Evolutionary conservation across 30 jellyfish, hydroid and myxozoan genomes (phyloP), one percentile per base, ranked within the genome.

Genomic region (Pseudorhiza aurosa): DNA sequence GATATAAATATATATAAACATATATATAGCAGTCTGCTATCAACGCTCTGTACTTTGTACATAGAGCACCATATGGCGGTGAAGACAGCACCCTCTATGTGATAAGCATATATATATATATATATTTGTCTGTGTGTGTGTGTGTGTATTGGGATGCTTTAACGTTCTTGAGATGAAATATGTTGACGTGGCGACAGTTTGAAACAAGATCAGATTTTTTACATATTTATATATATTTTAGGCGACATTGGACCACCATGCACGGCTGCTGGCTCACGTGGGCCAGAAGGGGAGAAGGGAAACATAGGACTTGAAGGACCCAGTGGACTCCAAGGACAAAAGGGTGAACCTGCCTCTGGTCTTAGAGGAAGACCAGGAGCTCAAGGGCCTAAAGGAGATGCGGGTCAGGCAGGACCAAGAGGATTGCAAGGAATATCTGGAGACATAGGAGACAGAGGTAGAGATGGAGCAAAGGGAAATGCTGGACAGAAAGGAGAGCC

Each of bases 161-260:
- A n/a, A n/a, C n/a, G n/a, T n/a, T n/a, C n/a, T n/a, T n/a, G n/a
- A n/a, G n/a, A n/a, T n/a, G n/a, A n/a, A n/a, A n/a, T n/a, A n/a
- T n/a, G n/a, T n/a, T n/a, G n/a, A n/a, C n/a, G n/a, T n/a, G n/a
- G n/a, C n/a, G n/a, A n/a, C n/a, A n/a, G n/a, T n/a, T n/a, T n/a
- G n/a, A n/a, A n/a, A n/a, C n/a, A n/a, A n/a, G n/a, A n/a, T n/a
- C n/a, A n/a, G n/a, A n/a, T n/a, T n/a, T n/a, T n/a, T n/a, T n/a
- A n/a, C n/a, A n/a, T n/a, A n/a, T n/a, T n/a, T n/a, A n/a, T n/a
- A n/a, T n/a, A n/a, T n/a, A n/a, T n/a, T n/a, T n/a, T n/a, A 42
- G 97, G 96, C 27, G 83, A 58, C 3, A 58, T 33, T 62, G 96
- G 96, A 8, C 90, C 89, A 22, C 93, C 83, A 29, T 88, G 96